Percentiles rank a stretch among this genome's conserved stretches.
Conservation (phyloP, 1,140 invertebrate species). For the Frieseomelitta varia region DNA sequence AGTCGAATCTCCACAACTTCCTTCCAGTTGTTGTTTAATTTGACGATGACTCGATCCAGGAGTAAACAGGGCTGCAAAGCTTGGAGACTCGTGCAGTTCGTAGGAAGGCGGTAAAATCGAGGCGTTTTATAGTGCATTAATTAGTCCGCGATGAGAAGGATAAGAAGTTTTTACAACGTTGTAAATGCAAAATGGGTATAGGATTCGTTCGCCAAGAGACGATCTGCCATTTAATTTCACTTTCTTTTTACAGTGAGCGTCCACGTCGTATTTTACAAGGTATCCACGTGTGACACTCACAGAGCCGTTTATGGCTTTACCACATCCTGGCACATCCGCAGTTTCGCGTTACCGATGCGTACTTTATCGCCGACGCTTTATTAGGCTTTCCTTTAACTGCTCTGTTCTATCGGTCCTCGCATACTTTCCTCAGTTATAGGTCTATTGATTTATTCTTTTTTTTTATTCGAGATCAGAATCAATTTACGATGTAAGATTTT, state of each 20-base stretch:
- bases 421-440: constrained; percentile 12
- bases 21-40: not conserved
- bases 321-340: constrained; percentile 30
- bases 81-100: no score
- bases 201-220: not conserved
- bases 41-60: not conserved
- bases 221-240: constrained; percentile 40
- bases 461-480: not conserved
- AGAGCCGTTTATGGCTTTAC: constrained; percentile 69
- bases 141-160: constrained; percentile 63
- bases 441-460: not conserved
- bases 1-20: not conserved
- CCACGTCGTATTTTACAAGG: constrained; percentile 40
- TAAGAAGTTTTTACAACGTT: constrained; percentile 70
- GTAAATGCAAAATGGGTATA: constrained; percentile 57
- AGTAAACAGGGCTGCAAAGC: not conserved
- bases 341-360: constrained; percentile 29
- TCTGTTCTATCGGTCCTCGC: constrained; percentile 18
- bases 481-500: not conserved
- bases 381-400: constrained; percentile 65
- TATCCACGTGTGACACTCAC: constrained; percentile 49
- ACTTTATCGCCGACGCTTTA: constrained; percentile 63
- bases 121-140: constrained; percentile 70
- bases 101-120: constrained; percentile 46
- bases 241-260: constrained; percentile 32